Evolutionary conservation across 2,113 vertebrate genomes (phyloP).

Genomic region (Salvelinus namaycush): DNA sequence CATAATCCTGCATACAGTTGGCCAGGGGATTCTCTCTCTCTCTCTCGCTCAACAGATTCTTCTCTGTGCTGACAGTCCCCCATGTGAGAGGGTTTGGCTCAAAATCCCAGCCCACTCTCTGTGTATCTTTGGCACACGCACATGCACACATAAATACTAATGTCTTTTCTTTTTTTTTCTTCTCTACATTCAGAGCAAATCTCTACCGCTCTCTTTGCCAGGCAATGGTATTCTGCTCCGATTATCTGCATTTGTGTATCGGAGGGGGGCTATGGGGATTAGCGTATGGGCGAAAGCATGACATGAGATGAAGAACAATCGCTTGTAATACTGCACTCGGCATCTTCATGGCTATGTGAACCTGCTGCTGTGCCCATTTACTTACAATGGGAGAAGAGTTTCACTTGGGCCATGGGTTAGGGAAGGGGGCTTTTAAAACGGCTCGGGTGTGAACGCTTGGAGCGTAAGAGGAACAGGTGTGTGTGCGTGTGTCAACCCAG

Average conservation of each 20-base stretch:
- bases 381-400: not conserved
- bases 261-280: not conserved
- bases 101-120: not conserved
- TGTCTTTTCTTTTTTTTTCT: not conserved
- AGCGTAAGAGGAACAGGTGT: too few species aligned
- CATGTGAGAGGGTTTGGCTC: too few species aligned
- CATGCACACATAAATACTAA: not conserved
- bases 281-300: not conserved
- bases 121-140: too few species aligned
- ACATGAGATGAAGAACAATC: not conserved
- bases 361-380: not conserved
- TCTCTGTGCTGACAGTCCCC: too few species aligned
- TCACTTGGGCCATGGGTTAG: not conserved
- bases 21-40: constrained; percentile 29
- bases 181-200: constrained; percentile 1
- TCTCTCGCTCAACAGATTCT: not conserved
- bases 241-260: not conserved
- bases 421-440: not conserved
- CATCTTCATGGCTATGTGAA: not conserved
- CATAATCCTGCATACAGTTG: constrained; percentile 58
- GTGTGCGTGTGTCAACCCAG: too few species aligned
- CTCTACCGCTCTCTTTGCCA: not conserved
- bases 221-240: not conserved
- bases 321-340: not conserved
- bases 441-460: not conserved